Evolutionary conservation across 2,797 vertebrate species (phyloP), one percentile per base, ranked within the genome.

Genomic region (Megalops cyprinoides): DNA sequence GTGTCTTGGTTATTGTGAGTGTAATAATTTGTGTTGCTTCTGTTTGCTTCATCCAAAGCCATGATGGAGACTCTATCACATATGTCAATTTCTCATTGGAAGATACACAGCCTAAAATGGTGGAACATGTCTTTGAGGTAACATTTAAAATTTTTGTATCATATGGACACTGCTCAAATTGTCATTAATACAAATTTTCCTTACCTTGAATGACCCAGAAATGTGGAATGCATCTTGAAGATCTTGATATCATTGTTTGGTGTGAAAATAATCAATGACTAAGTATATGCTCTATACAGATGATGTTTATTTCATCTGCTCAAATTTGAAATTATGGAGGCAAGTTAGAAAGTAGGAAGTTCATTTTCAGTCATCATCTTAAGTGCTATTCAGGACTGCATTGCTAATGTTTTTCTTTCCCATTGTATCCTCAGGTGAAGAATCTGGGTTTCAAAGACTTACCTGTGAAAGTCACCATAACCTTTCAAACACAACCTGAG

Each of bases 71-170:
- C 15, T 81, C 74, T 18, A 56, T 74, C 10, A 82, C 74, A 6
- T 91, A 91, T 37, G 39, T 93, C 42, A 89, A 89, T 77, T 92
- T 93, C 76, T 90, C 91, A 73, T 1, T 76, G 39, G 83, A 92
- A 1, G 84, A 92, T 0, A 0, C 3, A 4, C 56, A 0, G 28
- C 79, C 89, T 0, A 89, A 92, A 83, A 3, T 44, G 76, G 1
- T 92, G 6, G 0, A 48, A 0, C 74, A 76, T 31, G 23, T n/a
- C 28, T 94, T 89, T n/a, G 60, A 82, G 87, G 93, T 94, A 78
- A 85, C 83, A 18, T 48, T 39, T 37, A 49, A 44, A 77, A 31
- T 28, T 25, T 10, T 81, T 18, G 1, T 6, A 2, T 74, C 42
- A 25, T 6, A 12, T 46, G 37, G 8, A 1, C 4, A 2, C 42